Percentiles rank a stretch among this genome's conserved stretches.
phyloP scores from a whole-genome alignment of 2,797 vertebrate genomes.

The Lepilemur septentrionalis region DNA sequence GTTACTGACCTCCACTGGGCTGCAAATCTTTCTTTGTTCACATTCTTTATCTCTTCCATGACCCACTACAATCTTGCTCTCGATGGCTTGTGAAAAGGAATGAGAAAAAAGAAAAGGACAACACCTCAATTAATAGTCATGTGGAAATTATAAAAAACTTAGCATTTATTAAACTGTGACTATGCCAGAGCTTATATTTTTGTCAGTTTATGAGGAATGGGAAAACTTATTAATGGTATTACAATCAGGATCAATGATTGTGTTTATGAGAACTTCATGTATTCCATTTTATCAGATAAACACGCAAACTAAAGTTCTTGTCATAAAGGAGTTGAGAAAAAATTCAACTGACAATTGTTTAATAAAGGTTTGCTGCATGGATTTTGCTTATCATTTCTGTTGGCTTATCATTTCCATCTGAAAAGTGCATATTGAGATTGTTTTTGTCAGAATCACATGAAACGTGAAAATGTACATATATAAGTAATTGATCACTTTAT shows the following conservation, averaged over 20 bases:
- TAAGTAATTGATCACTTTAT: background rate
- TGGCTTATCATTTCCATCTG: background rate
- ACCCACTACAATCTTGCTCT: background rate
- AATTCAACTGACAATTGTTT: background rate
- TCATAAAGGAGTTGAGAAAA: background rate
- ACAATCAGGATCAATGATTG: background rate
- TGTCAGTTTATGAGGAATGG: background rate
- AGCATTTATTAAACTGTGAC: background rate
- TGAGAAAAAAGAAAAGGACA: background rate
- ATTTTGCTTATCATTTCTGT: background rate
- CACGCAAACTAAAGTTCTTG: background rate
- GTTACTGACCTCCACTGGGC: background rate
- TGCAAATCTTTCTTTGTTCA: background rate
- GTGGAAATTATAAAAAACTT: background rate
- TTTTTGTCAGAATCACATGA: background rate
- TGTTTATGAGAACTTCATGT: background rate
- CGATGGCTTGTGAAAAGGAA: background rate
- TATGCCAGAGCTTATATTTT: background rate
- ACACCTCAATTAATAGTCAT: background rate
- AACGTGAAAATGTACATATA: background rate
- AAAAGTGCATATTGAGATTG: background rate
- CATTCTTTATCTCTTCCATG: background rate
- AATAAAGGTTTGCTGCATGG: background rate
- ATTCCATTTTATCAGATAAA: background rate
- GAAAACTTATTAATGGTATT: background rate